A percentile compares a stretch with the other conserved stretches of the same genome.
Conservation (phyloP, 2,113 vertebrate genomes). For the Prolemur simus region DNA sequence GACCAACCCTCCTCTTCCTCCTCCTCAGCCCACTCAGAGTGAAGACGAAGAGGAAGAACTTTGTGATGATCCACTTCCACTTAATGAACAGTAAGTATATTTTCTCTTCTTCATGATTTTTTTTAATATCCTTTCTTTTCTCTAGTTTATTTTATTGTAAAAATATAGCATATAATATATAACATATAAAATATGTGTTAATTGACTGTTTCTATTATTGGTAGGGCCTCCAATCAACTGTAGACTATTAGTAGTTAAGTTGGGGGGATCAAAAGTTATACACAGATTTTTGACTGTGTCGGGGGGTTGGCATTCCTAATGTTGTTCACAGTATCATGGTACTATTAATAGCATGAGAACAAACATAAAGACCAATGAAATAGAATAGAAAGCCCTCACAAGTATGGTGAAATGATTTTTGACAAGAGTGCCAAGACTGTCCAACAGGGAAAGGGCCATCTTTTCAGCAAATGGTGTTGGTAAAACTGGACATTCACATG, state of each 20-base stretch:
- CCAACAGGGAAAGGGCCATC: too few species aligned
- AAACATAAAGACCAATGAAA: too few species aligned
- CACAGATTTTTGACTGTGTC: too few species aligned
- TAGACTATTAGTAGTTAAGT: background rate
- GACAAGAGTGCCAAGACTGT: too few species aligned
- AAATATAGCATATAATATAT: background rate
- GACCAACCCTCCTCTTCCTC: background rate
- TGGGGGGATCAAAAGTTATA: too few species aligned
- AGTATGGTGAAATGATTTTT: too few species aligned
- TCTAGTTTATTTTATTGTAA: background rate
- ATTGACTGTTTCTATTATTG: background rate
- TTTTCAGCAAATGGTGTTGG: too few species aligned
- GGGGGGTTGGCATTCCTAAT: too few species aligned
- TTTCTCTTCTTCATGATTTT: background rate
- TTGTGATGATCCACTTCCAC: background rate
- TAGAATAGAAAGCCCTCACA: too few species aligned
- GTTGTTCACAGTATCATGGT: too few species aligned
- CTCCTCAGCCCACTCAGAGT: background rate
- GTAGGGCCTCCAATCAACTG: background rate
- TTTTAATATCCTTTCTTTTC: background rate
- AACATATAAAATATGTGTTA: background rate
- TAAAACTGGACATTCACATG: too few species aligned
- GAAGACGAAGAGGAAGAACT: background rate
- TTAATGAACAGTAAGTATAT: background rate
- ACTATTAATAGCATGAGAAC: too few species aligned